A percentile compares a stretch with the other conserved stretches of the same genome.
Conservation (phyloP, 1,140 invertebrate species). For the Holotrichia oblita region DNA sequence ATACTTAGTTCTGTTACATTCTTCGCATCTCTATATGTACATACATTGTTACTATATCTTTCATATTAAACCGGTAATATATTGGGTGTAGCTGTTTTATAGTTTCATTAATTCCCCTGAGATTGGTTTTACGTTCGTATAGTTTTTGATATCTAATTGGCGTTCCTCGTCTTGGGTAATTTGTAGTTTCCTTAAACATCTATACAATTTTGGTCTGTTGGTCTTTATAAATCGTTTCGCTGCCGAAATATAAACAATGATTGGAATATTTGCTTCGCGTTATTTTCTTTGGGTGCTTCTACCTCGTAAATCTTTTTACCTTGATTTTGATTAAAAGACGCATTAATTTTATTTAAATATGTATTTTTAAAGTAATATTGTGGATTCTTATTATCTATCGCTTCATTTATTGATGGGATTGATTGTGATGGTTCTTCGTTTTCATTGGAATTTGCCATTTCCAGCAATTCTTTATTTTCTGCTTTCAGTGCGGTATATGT, state of each 20-base stretch:
- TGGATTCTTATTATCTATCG: too few species aligned
- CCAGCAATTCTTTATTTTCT: background rate
- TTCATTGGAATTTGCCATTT: conserved; percentile 23
- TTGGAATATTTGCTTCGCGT: background rate
- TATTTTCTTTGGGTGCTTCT: background rate
- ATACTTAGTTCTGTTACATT: conserved; percentile 53
- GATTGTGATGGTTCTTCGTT: too few species aligned
- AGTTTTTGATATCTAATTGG: conserved; percentile 16
- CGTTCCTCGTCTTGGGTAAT: background rate
- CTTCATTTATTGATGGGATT: too few species aligned
- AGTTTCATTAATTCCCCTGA: too few species aligned
- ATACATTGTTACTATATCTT: too few species aligned
- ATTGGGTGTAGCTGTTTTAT: conserved; percentile 12
- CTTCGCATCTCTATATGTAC: conserved; percentile 37
- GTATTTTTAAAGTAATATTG: too few species aligned
- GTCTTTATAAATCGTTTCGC: background rate
- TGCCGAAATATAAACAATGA: background rate
- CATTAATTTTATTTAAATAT: too few species aligned
- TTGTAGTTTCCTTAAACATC: conserved; percentile 22
- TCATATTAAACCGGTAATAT: conserved; percentile 24
- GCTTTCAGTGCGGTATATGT: background rate
- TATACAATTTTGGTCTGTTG: conserved; percentile 19
- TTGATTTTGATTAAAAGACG: too few species aligned
- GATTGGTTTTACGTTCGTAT: conserved; percentile 25
- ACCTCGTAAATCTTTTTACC: too few species aligned